Percentiles rank a stretch among this genome's conserved stretches.
Conservation (phyloP, 1,140 invertebrate genomes). For the Heliconius melpomene region DNA sequence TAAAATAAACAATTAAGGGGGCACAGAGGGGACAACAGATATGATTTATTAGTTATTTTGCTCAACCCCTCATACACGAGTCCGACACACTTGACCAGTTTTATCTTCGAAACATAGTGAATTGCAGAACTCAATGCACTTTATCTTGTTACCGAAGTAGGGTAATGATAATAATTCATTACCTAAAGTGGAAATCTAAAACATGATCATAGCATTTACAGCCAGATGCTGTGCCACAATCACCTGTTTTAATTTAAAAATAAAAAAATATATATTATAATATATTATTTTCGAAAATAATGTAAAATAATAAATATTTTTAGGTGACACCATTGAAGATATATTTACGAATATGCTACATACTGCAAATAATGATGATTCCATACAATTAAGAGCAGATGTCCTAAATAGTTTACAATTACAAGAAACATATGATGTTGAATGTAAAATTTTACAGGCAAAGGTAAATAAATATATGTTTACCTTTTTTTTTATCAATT, state of each 20-base stretch:
- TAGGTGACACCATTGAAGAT: neutral
- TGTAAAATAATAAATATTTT: neutral
- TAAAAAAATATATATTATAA: neutral
- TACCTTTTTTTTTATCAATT: neutral
- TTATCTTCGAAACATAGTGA: no score
- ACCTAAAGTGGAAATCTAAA: no score
- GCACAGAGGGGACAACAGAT: no score
- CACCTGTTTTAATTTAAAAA: neutral
- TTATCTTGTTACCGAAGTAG: no score
- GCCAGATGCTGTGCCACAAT: neutral
- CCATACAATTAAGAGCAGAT: neutral
- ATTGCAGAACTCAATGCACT: no score
- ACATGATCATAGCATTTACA: no score
- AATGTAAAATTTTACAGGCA: neutral
- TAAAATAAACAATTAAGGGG: no score
- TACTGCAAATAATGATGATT: neutral
- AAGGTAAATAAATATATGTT: neutral
- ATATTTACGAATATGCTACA: neutral
- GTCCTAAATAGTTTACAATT: neutral
- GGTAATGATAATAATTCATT: neutral
- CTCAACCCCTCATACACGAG: no score
- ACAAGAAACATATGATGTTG: neutral
- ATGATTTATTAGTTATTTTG: no score
- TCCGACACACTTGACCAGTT: no score
- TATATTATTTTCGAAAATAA: neutral